phyloP scores from a whole-genome alignment of 37 sponge, comb jelly and placozoan species.

The Ianthella basta region DNA sequence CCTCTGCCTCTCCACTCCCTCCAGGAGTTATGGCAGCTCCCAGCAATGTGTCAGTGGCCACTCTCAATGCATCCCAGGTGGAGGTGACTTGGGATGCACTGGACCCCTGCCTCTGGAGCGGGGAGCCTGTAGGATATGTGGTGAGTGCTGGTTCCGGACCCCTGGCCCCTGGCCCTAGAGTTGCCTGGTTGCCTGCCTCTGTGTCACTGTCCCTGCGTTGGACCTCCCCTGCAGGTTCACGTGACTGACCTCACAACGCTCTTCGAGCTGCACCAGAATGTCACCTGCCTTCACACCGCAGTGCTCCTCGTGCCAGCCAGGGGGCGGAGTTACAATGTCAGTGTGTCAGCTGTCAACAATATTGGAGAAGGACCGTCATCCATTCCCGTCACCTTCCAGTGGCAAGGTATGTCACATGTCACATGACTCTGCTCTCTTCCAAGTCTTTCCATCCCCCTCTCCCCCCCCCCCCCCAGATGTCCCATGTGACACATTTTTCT shows the following conservation, averaged over 20 bases:
- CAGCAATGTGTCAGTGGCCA: not conserved
- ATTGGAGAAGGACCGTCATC: not conserved
- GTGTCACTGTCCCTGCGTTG: too few relatives aligned
- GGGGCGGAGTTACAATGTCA: slow-evolving; percentile 4
- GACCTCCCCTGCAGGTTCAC: too few relatives aligned
- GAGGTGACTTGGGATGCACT: not conserved
- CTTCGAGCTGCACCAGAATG: too few relatives aligned
- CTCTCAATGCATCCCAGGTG: not conserved
- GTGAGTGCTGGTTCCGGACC: too few relatives aligned
- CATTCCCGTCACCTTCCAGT: not conserved
- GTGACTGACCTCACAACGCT: too few relatives aligned
- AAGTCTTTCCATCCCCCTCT: not conserved
- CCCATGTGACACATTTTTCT: not conserved
- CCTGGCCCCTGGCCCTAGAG: too few relatives aligned
- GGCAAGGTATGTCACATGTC: not conserved
- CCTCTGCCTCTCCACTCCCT: not conserved
- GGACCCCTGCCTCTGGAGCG: not conserved
- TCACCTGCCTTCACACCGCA: not conserved
- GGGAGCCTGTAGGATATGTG: not conserved
- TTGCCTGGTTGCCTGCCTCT: not conserved
- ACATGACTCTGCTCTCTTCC: not conserved
- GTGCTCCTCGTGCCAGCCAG: not conserved
- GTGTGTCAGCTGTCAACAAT: slow-evolving; percentile 23
- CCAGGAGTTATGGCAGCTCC: not conserved
- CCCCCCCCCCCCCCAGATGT: not conserved